These are phyloP conservation scores for Polyodon spathula DNA, from an alignment of 2,113 vertebrate species.

Conservation along the genomic window DNA sequence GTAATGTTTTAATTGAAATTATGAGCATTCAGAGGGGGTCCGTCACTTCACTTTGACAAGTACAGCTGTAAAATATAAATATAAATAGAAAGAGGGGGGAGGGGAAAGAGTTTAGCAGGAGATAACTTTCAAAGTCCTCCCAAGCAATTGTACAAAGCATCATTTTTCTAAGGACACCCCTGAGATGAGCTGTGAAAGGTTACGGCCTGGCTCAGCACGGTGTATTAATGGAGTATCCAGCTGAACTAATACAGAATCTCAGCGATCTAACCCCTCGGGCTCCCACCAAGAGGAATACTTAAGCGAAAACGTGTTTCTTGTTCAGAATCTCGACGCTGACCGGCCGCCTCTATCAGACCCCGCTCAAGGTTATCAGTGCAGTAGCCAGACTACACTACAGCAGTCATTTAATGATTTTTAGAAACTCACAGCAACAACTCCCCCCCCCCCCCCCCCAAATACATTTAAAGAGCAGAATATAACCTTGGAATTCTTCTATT, in stretches of 20 bases:
- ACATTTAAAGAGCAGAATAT: no score
- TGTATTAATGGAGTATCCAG: conserved; percentile 64
- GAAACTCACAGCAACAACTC: no score
- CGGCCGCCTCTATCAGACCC: conserved; percentile 46
- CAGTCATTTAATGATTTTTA: no score
- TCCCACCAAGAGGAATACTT: conserved; percentile 47
- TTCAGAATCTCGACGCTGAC: conserved; percentile 27
- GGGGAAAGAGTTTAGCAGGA: conserved; percentile 57
- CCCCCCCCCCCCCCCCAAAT: no score
- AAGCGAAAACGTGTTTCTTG: conserved; percentile 40
- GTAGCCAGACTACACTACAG: no score
- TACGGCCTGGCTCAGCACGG: conserved; percentile 51
- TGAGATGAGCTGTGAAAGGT: conserved; percentile 52
- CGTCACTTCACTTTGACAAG: conserved; percentile 19
- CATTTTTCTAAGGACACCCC: conserved; percentile 44
- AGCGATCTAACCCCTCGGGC: conserved; percentile 58
- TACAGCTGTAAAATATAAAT: conserved; percentile 15
- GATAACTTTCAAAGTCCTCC: conserved; percentile 52
- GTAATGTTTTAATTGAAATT: conserved; percentile 15
- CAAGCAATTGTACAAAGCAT: conserved; percentile 46
- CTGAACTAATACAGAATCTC: conserved; percentile 55
- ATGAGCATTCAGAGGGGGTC: conserved; percentile 9
- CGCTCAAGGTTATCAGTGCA: conserved; percentile 58
- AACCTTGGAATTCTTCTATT: no score
- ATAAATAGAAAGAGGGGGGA: no score